phyloP scores from a whole-genome alignment of 2,888 invertebrate genomes.

The Rhagonycha lutea region DNA sequence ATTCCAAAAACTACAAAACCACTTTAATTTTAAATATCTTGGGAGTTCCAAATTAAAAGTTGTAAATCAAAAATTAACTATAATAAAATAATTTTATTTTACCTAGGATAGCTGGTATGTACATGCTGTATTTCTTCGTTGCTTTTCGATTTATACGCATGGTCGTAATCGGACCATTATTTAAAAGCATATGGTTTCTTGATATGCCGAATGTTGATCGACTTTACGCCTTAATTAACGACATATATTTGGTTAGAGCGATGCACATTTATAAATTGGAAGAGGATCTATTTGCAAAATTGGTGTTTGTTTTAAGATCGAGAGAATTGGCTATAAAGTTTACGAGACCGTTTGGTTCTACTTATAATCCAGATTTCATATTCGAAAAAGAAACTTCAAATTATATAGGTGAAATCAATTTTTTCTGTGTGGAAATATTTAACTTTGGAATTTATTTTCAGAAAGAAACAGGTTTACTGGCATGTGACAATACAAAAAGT shows the following conservation, averaged over 20 bases:
- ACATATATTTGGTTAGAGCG: conserved; percentile 58
- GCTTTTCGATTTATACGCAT: conserved; percentile 62
- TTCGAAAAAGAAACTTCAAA: neutral
- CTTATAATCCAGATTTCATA: neutral
- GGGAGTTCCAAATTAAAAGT: too few relatives aligned
- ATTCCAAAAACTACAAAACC: too few relatives aligned
- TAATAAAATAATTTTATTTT: neutral
- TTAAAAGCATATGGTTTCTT: conserved; percentile 35
- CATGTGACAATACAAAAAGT: neutral
- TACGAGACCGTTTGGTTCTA: conserved; percentile 28
- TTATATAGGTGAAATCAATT: neutral
- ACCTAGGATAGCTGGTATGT: conserved; percentile 69
- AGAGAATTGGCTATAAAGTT: conserved; percentile 53
- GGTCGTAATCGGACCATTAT: conserved; percentile 39
- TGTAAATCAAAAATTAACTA: neutral
- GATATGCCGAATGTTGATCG: conserved; percentile 45
- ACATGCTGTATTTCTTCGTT: conserved; percentile 67
- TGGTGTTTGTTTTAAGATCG: conserved; percentile 66
- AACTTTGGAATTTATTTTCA: neutral
- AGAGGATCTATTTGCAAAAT: conserved; percentile 67
- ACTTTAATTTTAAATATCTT: too few relatives aligned
- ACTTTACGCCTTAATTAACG: conserved; percentile 41
- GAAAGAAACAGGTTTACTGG: neutral
- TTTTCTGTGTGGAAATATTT: neutral
- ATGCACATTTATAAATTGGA: conserved; percentile 62